These are phyloP conservation scores for Danionella dracula DNA, from an alignment of 2,797 vertebrate genomes.

Conservation along the genomic window DNA sequence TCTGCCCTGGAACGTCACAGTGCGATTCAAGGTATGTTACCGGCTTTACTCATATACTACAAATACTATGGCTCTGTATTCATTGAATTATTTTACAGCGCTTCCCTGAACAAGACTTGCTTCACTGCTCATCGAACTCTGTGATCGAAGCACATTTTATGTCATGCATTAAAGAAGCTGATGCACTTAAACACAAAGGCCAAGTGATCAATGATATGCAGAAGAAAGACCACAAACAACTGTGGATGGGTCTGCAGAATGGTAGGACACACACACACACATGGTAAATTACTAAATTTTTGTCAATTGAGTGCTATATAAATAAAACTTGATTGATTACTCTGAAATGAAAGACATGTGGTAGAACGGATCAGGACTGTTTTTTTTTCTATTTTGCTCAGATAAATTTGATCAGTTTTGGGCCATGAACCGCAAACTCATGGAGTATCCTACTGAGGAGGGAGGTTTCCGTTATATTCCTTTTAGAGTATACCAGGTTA, in stretches of 20 bases:
- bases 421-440: conserved; percentile 98
- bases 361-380: no score
- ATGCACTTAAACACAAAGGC: conserved; percentile 96
- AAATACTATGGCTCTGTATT: not conserved
- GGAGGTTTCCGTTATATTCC: conserved; percentile 95
- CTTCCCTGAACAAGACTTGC: conserved; percentile 90
- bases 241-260: conserved; percentile 98
- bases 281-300: no score
- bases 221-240: conserved; percentile 98
- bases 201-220: conserved; percentile 99
- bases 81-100: conserved; percentile 65
- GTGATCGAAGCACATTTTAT: conserved; percentile 97
- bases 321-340: no score
- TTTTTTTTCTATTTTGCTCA: no score
- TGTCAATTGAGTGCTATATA: no score
- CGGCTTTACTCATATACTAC: no score
- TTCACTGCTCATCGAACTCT: conserved; percentile 88
- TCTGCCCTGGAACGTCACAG: conserved; percentile 94
- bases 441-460: conserved; percentile 92
- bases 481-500: conserved; percentile 97
- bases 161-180: conserved; percentile 98
- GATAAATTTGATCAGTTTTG: conserved; percentile 99
- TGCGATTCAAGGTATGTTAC: conserved; percentile 91
- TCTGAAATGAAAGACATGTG: no score
- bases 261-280: conserved; percentile 65